phyloP scores from a whole-genome alignment of 1,140 invertebrate genomes.

The Trichonephila clavipes region DNA sequence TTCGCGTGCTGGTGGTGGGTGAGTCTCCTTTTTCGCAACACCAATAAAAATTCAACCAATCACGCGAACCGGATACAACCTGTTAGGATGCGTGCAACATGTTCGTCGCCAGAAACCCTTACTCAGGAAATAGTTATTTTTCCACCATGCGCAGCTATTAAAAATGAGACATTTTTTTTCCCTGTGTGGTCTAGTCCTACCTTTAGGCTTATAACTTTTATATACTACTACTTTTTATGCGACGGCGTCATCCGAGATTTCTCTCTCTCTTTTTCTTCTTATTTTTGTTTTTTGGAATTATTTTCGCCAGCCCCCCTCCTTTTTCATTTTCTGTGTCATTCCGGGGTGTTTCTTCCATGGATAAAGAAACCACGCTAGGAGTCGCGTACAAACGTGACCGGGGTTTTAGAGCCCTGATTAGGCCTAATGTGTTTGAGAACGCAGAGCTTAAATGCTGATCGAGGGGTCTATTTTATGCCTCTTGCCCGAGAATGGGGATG shows the following conservation, averaged over 20 bases:
- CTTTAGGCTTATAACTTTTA: conserved; percentile 14
- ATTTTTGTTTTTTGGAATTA: conserved; percentile 22
- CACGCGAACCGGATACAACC: conserved; percentile 71
- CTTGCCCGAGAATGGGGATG: not conserved
- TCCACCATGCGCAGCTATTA: conserved; percentile 46
- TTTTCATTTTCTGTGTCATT: conserved; percentile 62
- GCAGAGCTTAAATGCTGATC: conserved; percentile 44
- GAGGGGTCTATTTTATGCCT: conserved; percentile 52
- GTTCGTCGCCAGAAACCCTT: conserved; percentile 45
- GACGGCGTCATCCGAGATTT: not conserved
- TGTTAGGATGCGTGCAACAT: conserved; percentile 73
- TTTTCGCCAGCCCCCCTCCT: not conserved
- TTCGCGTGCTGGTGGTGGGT: conserved; percentile 44
- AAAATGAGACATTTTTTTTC: conserved; percentile 51
- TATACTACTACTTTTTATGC: conserved; percentile 40
- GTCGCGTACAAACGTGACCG: conserved; percentile 51
- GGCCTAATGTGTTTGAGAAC: conserved; percentile 61
- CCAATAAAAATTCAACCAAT: conserved; percentile 42
- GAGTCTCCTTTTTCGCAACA: conserved; percentile 12
- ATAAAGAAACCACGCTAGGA: conserved; percentile 61
- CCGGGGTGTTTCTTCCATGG: conserved; percentile 31
- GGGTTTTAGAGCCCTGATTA: conserved; percentile 47
- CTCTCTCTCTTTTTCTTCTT: conserved; percentile 24
- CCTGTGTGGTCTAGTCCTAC: not conserved
- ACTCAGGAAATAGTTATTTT: conserved; percentile 73